A percentile compares a stretch with the other conserved stretches of the same genome.
These are phyloP conservation scores for Chironomus tepperi DNA, from an alignment of 1,140 invertebrate genomes.

Conservation along the genomic window DNA sequence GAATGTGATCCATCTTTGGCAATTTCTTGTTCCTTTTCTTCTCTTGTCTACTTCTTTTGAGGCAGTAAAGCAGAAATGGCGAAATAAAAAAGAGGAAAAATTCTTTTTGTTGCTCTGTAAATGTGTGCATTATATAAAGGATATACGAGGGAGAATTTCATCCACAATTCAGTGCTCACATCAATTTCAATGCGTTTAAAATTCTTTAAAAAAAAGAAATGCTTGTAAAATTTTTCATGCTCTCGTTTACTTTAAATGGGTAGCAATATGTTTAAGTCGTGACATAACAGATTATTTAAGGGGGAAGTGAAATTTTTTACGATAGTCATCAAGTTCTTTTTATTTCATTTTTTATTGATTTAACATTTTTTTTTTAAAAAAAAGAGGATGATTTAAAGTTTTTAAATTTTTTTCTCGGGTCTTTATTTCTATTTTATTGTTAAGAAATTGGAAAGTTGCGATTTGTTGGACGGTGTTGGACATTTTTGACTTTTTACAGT, in stretches of 20 bases:
- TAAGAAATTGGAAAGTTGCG: no score
- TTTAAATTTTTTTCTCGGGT: no score
- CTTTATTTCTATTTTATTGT: no score
- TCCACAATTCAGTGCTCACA: neutral
- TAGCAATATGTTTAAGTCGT: neutral
- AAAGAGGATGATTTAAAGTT: no score
- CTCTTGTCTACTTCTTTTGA: neutral
- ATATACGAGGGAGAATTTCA: slow-evolving; percentile 2
- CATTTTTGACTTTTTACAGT: no score
- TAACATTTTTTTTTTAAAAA: no score
- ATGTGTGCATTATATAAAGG: neutral
- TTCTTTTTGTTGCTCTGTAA: neutral
- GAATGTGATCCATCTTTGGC: neutral
- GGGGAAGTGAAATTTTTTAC: neutral
- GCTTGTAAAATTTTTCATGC: slow-evolving; percentile 8
- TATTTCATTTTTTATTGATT: no score
- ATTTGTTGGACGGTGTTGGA: no score
- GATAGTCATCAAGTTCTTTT: no score
- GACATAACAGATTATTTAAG: neutral
- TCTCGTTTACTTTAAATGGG: neutral
- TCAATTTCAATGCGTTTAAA: slow-evolving; percentile 5
- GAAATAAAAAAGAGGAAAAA: slow-evolving; percentile 8
- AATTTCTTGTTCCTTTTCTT: neutral
- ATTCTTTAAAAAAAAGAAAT: slow-evolving; percentile 6
- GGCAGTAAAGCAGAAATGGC: slow-evolving; percentile 11